Base-by-base conservation (phyloP, 1,140 invertebrate genomes). In the Tyrophagus putrescentiae region DNA sequence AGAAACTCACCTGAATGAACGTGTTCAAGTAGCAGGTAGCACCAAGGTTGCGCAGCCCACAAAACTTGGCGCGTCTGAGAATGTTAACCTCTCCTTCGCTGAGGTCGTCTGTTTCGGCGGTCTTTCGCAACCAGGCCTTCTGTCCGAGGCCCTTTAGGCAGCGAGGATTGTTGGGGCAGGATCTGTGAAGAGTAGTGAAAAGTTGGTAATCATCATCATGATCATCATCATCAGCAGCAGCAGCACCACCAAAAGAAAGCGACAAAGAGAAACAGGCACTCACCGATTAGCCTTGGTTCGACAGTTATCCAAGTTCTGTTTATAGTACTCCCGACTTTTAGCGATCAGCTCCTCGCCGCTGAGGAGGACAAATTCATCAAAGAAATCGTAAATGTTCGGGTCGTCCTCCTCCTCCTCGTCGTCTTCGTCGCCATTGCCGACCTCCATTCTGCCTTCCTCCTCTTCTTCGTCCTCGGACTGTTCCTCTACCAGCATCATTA, bases 21-120 rank as follows among this genome's bases (percentile, higher is more conserved):
- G 80, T 81, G 70, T 84, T 84, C 6, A 83, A 79, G 68, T 84
- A 84, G 71, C 82, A 84, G 9, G 82, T 84, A 18, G 81, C 81
- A 41, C 82, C 82, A 54, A 84, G 70, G 74, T 84, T 84, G 69
- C 79, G 79, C 45, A 84, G 69, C 16, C 82, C 82, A 36, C 80
- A 80, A 73, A 70, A 75, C 28, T 67, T 64, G 53, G 67, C 67
- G 64, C 66, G 62, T 41, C 62, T 44, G 52, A 69, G 58, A 32
- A 76, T 67, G 69, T 79, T 52, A 9, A 34, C 25, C 27, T 36
- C 76, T 66, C 79, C 76, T 34, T 65, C 69, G 31, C 70, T 65
- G 31, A 18, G 34, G 29, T 59, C 42, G n/a, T n/a, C n/a, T n/a
- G n/a, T n/a, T 11, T 72, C 69, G 48, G 66, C 65, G 42, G 70